Conservation (phyloP, 2,113 vertebrate species). For the Prietella phreatophila region DNA sequence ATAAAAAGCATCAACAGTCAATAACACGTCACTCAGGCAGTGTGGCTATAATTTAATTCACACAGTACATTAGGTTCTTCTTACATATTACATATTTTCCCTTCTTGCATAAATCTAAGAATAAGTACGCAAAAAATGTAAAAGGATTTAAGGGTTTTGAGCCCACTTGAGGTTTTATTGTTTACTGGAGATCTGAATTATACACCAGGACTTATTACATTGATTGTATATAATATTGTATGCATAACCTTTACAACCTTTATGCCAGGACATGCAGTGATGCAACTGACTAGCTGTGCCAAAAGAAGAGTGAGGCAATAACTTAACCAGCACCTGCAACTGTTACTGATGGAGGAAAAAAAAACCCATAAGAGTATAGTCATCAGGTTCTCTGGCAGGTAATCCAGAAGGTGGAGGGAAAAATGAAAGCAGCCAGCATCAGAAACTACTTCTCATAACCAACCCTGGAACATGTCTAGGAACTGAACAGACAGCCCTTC, state of each 20-base stretch:
- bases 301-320: conserved; percentile 56
- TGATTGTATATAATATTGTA: conserved; percentile 17
- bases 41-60: background rate
- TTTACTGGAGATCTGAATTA: background rate
- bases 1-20: background rate
- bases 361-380: conserved; percentile 22
- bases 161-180: background rate
- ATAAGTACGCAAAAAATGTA: background rate
- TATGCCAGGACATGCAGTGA: conserved; percentile 37
- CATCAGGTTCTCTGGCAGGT: conserved; percentile 34
- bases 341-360: conserved; percentile 40
- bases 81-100: background rate
- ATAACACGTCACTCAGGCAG: background rate
- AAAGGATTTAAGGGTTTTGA: conserved; percentile 20
- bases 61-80: background rate
- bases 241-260: conserved; percentile 28
- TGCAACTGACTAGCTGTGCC: conserved; percentile 43
- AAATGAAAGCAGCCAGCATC: conserved; percentile 8
- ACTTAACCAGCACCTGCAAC: conserved; percentile 48
- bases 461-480: background rate
- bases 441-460: conserved; percentile 21
- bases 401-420: conserved; percentile 19
- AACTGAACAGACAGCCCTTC: background rate
- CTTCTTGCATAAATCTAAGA: background rate
- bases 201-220: background rate